Conservation (phyloP, 1,140 invertebrate species). For the Medauroidea extradentata region DNA sequence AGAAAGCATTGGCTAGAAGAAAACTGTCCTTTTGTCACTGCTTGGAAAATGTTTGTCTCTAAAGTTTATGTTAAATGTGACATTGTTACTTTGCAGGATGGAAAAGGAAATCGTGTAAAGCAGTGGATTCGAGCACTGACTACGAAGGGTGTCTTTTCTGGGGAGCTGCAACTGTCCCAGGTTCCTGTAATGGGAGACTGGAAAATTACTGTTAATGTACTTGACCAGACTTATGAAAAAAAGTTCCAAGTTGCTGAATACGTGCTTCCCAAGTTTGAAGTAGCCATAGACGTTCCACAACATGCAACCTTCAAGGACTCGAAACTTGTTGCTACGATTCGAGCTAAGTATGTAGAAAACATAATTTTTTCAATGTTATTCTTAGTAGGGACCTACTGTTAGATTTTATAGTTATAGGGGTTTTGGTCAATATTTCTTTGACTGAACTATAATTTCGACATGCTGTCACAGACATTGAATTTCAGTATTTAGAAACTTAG, state of each 20-base stretch:
- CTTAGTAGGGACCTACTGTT: too few species aligned
- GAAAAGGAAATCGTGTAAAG: constrained; percentile 74
- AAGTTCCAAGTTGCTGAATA: constrained; percentile 84
- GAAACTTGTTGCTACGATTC: constrained; percentile 68
- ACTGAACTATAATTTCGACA: too few species aligned
- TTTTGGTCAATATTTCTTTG: too few species aligned
- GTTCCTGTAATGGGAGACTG: constrained; percentile 89
- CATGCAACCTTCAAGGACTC: constrained; percentile 77
- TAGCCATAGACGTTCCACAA: constrained; percentile 72
- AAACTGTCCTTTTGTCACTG: too few species aligned
- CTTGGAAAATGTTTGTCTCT: too few species aligned
- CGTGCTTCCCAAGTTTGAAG: constrained; percentile 88
- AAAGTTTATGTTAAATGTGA: too few species aligned
- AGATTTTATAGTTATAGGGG: too few species aligned
- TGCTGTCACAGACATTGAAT: too few species aligned
- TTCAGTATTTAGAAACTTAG: too few species aligned
- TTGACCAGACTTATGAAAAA: constrained; percentile 62
- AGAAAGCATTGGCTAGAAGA: too few species aligned
- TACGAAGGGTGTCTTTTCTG: constrained; percentile 70
- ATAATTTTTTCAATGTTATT: too few species aligned
- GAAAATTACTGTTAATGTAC: constrained; percentile 67
- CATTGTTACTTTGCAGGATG: constrained; percentile 55
- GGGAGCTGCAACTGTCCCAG: constrained; percentile 73
- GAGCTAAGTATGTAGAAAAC: constrained; percentile 77
- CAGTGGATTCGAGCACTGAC: constrained; percentile 67